phyloP scores from a whole-genome alignment of 2,888 invertebrate genomes.

The Ophioninae sp. region DNA sequence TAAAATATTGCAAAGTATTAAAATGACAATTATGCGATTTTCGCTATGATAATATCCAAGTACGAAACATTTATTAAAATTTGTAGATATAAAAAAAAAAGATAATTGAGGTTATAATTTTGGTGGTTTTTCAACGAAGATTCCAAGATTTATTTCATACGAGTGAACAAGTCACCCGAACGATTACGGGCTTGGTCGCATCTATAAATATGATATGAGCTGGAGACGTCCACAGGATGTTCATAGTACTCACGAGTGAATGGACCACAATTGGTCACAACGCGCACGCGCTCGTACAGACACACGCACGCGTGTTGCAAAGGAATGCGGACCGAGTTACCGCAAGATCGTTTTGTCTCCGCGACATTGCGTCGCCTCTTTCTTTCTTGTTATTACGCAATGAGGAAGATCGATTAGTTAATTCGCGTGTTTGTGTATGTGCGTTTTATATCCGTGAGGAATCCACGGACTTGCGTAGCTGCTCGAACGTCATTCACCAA shows the following conservation, averaged over 20 bases:
- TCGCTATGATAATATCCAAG: too few relatives aligned
- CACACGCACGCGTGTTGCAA: neutral
- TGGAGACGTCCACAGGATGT: constrained; percentile 53
- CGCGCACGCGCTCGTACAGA: neutral
- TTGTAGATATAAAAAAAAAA: neutral
- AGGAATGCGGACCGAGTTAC: constrained; percentile 43
- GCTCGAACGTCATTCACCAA: constrained; percentile 9
- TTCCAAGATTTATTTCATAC: constrained; percentile 27
- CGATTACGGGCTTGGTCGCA: neutral
- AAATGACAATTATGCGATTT: too few relatives aligned
- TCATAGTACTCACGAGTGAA: constrained; percentile 45
- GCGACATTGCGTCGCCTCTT: constrained; percentile 13
- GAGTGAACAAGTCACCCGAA: constrained; percentile 18
- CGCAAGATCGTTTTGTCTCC: constrained; percentile 45
- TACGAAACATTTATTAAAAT: too few relatives aligned
- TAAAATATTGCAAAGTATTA: too few relatives aligned
- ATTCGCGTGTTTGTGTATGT: constrained; percentile 7
- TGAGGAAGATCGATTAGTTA: constrained; percentile 54
- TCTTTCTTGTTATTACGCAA: constrained; percentile 57
- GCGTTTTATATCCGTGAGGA: neutral
- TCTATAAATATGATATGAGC: constrained; percentile 24
- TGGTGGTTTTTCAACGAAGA: neutral
- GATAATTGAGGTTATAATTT: neutral
- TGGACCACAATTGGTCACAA: constrained; percentile 52
- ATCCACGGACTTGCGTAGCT: neutral